Evolutionary conservation across 2,113 vertebrate genomes (phyloP).

Genomic region (Salminus brasiliensis): DNA sequence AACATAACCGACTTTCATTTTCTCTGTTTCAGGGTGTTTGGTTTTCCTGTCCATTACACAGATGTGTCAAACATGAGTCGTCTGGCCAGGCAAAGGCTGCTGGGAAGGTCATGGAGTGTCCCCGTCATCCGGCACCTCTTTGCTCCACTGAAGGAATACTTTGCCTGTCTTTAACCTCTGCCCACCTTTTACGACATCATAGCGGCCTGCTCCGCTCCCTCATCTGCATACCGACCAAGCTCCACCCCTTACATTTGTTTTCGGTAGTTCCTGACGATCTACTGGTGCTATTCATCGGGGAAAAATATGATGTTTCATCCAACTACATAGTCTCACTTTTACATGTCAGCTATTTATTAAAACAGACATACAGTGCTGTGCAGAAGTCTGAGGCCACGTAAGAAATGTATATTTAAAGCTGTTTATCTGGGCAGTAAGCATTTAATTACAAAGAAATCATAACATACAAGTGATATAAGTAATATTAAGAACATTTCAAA

Average conservation of each 20-base stretch:
- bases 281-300: slow-evolving; percentile 56
- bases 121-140: slow-evolving; percentile 98
- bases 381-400: neutral
- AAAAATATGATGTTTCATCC: slow-evolving; percentile 57
- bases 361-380: slow-evolving; percentile 44
- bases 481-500: neutral
- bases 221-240: slow-evolving; percentile 34
- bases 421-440: neutral
- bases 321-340: slow-evolving; percentile 21
- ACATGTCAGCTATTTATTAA: slow-evolving; percentile 62
- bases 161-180: slow-evolving; percentile 87
- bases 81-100: slow-evolving; percentile 94
- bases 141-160: slow-evolving; percentile 97
- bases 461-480: neutral
- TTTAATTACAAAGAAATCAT: neutral
- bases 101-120: slow-evolving; percentile 97
- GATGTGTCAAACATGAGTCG: slow-evolving; percentile 99
- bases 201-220: slow-evolving; percentile 23
- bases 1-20: slow-evolving; percentile 21
- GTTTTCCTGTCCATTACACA: slow-evolving; percentile 98
- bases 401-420: neutral
- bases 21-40: slow-evolving; percentile 83
- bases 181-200: slow-evolving; percentile 13
- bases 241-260: slow-evolving; percentile 28
- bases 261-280: slow-evolving; percentile 60